Conservation (phyloP, 2,113 vertebrate species). For the Oreochromis spilurus region DNA sequence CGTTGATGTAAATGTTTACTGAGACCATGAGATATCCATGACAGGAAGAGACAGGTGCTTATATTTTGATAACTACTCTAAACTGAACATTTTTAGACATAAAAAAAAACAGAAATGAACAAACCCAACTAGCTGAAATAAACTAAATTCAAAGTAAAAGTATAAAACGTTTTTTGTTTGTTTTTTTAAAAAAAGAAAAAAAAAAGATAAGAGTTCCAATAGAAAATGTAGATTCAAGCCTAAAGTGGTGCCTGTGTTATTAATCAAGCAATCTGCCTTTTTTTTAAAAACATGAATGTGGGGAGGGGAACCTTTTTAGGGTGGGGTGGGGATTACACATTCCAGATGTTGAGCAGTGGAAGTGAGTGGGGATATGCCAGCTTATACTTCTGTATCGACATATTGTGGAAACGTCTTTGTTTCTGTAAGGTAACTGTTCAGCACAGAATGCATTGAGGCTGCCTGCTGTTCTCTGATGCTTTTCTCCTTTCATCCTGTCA, state of each 20-base stretch:
- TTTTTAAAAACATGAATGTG: background rate
- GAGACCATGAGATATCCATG: rapidly evolving
- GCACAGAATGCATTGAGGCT: background rate
- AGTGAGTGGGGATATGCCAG: background rate
- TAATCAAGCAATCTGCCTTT: background rate
- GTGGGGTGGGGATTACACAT: background rate
- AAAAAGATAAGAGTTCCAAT: background rate
- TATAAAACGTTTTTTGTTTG: too few relatives aligned
- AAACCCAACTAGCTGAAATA: background rate
- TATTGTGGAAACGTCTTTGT: background rate
- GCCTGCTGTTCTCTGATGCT: background rate
- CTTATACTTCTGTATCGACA: background rate
- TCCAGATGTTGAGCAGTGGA: background rate
- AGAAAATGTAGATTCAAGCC: background rate
- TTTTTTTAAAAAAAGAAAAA: rapidly evolving
- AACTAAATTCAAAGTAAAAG: background rate
- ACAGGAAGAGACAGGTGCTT: background rate
- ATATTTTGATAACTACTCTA: background rate
- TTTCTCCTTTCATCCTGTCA: background rate
- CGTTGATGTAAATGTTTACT: background rate
- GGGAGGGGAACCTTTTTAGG: too few relatives aligned
- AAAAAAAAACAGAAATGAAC: rapidly evolving
- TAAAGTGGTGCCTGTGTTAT: too few relatives aligned
- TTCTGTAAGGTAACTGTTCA: background rate
- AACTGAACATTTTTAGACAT: rapidly evolving